phyloP scores from a whole-genome alignment of 2,797 vertebrate species.

The Danio jaintianensis region DNA sequence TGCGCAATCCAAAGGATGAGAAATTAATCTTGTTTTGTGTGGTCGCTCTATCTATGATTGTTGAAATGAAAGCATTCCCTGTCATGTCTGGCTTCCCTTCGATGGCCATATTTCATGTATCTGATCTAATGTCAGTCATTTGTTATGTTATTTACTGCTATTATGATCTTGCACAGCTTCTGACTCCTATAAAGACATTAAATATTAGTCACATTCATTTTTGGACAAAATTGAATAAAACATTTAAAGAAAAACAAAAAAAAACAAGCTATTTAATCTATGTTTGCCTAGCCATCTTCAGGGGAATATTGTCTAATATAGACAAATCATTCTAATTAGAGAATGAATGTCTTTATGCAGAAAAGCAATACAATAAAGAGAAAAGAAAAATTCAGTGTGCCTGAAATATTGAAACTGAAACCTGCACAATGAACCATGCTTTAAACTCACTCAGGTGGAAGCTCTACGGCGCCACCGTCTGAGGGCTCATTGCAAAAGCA shows the following conservation, averaged over 20 bases:
- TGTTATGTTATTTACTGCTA: slow-evolving; percentile 3
- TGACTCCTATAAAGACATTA: neutral
- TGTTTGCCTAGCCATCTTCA: neutral
- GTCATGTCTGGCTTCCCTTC: slow-evolving; percentile 37
- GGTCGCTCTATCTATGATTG: neutral
- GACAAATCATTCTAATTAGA: slow-evolving; percentile 1
- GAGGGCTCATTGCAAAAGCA: slow-evolving; percentile 39
- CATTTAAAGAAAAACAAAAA: too few species aligned
- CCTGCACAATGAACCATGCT: slow-evolving; percentile 24
- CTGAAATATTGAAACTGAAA: slow-evolving; percentile 18
- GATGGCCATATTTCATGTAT: slow-evolving; percentile 30
- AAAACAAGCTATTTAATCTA: neutral
- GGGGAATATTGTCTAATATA: neutral
- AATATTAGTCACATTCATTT: neutral
- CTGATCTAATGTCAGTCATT: slow-evolving; percentile 40
- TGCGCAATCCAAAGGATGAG: neutral
- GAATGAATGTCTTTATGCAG: slow-evolving; percentile 11
- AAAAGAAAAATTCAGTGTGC: neutral
- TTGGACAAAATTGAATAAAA: neutral
- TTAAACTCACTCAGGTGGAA: slow-evolving; percentile 34
- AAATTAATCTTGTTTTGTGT: slow-evolving; percentile 7
- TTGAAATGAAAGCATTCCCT: slow-evolving; percentile 12
- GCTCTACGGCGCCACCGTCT: slow-evolving; percentile 61
- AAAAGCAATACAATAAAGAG: neutral
- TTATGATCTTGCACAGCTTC: neutral